Percentiles rank a stretch among this genome's conserved stretches.
Conservation (phyloP, 2,113 vertebrate genomes). For the Saimiri boliviensis region DNA sequence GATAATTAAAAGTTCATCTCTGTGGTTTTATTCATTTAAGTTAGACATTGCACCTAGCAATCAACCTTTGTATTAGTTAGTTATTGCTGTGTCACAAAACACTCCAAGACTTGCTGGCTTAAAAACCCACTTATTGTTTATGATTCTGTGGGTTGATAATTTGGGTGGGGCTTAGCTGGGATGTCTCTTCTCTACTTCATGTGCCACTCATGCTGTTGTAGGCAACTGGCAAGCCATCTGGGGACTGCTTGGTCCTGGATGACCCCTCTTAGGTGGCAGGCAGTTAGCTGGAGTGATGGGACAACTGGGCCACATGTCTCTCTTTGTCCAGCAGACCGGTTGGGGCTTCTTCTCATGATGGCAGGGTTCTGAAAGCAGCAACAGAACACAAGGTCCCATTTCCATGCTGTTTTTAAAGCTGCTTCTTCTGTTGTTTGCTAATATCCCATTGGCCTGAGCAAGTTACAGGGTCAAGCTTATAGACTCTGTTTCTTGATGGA, state of each 20-base stretch:
- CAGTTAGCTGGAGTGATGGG: not conserved
- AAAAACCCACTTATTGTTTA: not conserved
- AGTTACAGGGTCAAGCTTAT: not conserved
- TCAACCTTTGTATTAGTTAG: not conserved
- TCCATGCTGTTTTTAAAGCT: too few species aligned
- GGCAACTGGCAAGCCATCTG: not conserved
- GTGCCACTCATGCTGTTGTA: not conserved
- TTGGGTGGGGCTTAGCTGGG: not conserved
- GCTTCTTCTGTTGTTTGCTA: not conserved
- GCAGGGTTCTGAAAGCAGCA: not conserved
- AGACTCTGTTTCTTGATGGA: not conserved
- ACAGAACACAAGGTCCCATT: not conserved
- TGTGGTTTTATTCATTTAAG: not conserved
- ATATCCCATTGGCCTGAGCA: not conserved
- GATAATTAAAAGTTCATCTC: not conserved
- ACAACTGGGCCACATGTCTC: not conserved
- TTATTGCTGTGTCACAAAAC: not conserved
- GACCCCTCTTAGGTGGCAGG: not conserved
- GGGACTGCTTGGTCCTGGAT: not conserved
- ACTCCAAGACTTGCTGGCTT: not conserved
- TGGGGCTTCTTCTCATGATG: not conserved
- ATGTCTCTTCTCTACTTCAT: not conserved
- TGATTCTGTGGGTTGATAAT: not conserved
- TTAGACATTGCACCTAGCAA: not conserved
- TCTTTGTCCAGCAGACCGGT: not conserved